Conservation (phyloP, 1,140 invertebrate species). For the Temnothorax curvispinosus region DNA sequence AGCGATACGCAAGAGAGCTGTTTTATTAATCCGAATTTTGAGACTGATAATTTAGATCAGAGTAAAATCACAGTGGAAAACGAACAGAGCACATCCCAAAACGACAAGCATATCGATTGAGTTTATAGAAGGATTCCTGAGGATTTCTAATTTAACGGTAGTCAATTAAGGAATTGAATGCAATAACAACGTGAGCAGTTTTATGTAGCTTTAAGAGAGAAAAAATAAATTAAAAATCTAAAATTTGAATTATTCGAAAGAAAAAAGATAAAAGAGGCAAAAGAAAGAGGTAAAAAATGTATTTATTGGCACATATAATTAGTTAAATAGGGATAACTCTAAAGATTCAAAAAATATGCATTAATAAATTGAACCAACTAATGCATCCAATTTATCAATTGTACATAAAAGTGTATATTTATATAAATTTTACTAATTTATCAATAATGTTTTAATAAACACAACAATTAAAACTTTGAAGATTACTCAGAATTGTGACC, state of each 20-base stretch:
- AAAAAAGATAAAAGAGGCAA: not conserved
- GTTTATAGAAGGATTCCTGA: not conserved
- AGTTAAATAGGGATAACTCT: no score
- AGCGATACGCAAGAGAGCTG: slow-evolving; percentile 78
- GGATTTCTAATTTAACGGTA: not conserved
- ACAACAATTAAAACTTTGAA: no score
- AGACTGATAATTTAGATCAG: slow-evolving; percentile 75
- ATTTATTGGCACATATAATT: no score
- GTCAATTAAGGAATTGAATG: not conserved
- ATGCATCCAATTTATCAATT: no score
- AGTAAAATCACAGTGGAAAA: slow-evolving; percentile 72
- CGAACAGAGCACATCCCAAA: slow-evolving; percentile 29
- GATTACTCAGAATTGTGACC: no score
- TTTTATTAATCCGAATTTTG: slow-evolving; percentile 85
- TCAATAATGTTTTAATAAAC: no score
- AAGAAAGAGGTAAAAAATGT: not conserved
- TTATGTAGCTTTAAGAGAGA: not conserved
- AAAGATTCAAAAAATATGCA: no score
- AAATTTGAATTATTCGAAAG: not conserved
- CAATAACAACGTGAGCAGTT: not conserved
- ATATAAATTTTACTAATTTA: no score
- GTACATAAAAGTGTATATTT: no score
- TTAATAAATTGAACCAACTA: no score
- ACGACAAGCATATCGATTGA: slow-evolving; percentile 24
- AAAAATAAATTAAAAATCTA: not conserved